These are phyloP conservation scores for Drosophila gunungcola DNA, from an alignment of 1,140 invertebrate species.

Conservation along the genomic window DNA sequence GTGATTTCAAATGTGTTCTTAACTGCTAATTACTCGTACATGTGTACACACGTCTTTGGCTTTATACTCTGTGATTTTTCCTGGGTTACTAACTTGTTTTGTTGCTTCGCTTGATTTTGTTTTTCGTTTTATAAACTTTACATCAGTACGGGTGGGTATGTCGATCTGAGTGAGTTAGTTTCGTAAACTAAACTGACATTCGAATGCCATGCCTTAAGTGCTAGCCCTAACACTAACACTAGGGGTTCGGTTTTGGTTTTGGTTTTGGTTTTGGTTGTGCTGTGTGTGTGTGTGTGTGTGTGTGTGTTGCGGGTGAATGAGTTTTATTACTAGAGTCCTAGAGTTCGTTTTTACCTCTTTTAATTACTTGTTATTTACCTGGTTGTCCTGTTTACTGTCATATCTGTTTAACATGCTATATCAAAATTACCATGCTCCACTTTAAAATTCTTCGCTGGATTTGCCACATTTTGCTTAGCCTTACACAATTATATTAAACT, in stretches of 20 bases:
- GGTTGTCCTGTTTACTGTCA: constrained; percentile 70
- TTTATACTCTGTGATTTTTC: constrained; percentile 29
- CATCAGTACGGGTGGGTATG: constrained; percentile 64
- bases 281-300: constrained; percentile 1
- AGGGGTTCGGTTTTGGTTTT: background rate
- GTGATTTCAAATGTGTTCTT: constrained; percentile 18
- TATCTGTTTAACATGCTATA: constrained; percentile 58
- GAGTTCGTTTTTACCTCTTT: constrained; percentile 11
- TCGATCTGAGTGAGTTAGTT: constrained; percentile 46
- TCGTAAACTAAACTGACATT: constrained; percentile 40
- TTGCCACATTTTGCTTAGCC: background rate
- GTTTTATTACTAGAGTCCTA: constrained; percentile 18
- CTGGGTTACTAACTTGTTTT: constrained; percentile 52
- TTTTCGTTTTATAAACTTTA: constrained; percentile 55
- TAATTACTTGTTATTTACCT: constrained; percentile 66
- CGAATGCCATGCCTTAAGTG: constrained; percentile 27
- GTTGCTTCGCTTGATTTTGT: constrained; percentile 23
- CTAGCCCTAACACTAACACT: constrained; percentile 25
- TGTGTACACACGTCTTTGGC: constrained; percentile 9
- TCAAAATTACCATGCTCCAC: constrained; percentile 56
- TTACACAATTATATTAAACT: constrained; percentile 51
- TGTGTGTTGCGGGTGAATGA: background rate
- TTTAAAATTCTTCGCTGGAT: constrained; percentile 34
- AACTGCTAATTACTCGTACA: constrained; percentile 28
- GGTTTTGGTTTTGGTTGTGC: background rate